Base-by-base conservation (phyloP, 2,888 invertebrate species). In the Oscheius myriophilus region DNA sequence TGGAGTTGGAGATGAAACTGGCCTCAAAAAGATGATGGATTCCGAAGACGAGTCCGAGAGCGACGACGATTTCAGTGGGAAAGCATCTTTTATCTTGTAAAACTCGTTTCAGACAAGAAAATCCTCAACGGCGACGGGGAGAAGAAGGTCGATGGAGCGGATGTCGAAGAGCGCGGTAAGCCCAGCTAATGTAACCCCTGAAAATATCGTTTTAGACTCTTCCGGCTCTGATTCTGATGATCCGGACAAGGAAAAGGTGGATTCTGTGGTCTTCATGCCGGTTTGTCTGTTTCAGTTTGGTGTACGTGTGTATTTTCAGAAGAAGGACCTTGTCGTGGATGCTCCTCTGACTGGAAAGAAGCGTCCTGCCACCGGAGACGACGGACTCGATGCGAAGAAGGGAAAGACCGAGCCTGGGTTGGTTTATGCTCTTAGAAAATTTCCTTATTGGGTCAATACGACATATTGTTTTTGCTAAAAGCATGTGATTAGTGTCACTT, bases 1-100 rank as follows among this genome's bases (percentile, higher is more conserved):
- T 87, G 91, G 92, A 53, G 97, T 98, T 0, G 94, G 94, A 0
- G 94, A 95, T 84, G 95, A 95, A 86, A 92, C 92, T 80, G 95
- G 93, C 0, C 89, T 95, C 53, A 91, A 93, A 23, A 70, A 75
- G 53, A 62, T 75, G 57, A 73, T 81, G 42, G 82, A 76, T 23
- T 75, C 76, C 14, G 72, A 71, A 53, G 66, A 67, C 51, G 67
- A 59, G n/a, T 73, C 71, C 41, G 73, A 73, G 0, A 75, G 75
- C 21, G 80, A 78, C 11, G 81, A 80, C 26, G 81, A 83, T 62
- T 42, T 71, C 39, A 71, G 64, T 59, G 25, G 45, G 61, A 21
- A 65, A 42, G 49, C 45, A 12, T 62, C 16, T 7, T 46, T 45
- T 61, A 42, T 18, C 33, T 6, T 9, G 6, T n/a, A 39, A 12